phyloP scores from a whole-genome alignment of 2,797 vertebrate species.

The Tapera naevia region DNA sequence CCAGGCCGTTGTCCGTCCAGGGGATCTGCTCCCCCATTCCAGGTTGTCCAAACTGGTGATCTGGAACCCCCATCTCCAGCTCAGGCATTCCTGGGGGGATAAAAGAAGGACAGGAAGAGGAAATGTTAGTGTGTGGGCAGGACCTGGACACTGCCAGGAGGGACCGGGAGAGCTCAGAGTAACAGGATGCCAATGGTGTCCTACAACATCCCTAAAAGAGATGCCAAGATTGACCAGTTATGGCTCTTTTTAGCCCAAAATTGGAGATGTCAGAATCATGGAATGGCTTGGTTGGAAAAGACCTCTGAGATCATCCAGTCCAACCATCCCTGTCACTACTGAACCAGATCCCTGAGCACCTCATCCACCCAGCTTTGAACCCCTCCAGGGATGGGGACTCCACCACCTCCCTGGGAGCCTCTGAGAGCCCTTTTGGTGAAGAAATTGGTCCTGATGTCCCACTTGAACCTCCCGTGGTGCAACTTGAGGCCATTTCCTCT shows the following conservation, averaged over 20 bases:
- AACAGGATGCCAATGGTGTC: accelerated
- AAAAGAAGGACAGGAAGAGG: background rate
- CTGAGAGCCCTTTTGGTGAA: too few relatives aligned
- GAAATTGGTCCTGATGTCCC: too few relatives aligned
- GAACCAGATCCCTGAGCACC: too few relatives aligned
- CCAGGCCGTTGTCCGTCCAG: constrained; percentile 81
- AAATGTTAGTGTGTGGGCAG: background rate
- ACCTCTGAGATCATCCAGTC: too few relatives aligned
- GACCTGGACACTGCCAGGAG: accelerated
- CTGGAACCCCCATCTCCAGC: constrained; percentile 82
- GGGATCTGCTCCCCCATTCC: constrained; percentile 82
- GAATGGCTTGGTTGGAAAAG: too few relatives aligned
- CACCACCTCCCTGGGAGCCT: too few relatives aligned
- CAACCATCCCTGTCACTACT: too few relatives aligned
- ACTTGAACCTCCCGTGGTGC: too few relatives aligned
- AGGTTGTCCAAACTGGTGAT: constrained; percentile 85
- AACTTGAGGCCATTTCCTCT: too few relatives aligned
- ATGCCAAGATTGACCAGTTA: background rate
- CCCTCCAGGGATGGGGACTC: too few relatives aligned
- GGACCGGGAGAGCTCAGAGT: background rate
- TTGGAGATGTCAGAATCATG: too few relatives aligned
- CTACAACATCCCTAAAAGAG: background rate
- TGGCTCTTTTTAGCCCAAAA: background rate
- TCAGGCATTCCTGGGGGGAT: constrained; percentile 82
- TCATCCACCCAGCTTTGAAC: too few relatives aligned